Conservation (phyloP, 1,140 invertebrate genomes). For the Mesaphorura yosii region DNA sequence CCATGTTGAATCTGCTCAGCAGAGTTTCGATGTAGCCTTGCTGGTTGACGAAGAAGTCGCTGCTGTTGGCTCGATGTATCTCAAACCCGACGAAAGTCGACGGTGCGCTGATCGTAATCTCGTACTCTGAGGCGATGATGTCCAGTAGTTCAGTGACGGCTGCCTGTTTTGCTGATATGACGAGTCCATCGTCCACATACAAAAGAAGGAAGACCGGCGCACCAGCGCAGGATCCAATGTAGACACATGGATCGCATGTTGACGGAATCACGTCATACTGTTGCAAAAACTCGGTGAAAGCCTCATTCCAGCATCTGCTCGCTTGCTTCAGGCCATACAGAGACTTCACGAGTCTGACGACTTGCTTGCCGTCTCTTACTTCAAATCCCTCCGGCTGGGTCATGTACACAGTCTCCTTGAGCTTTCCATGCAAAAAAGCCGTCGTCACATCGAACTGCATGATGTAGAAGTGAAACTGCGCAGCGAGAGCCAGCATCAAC, state of each 20-base stretch:
- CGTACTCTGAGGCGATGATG: background rate
- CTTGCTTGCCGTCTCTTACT: too few species aligned
- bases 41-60: conserved; percentile 22
- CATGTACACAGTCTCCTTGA: too few species aligned
- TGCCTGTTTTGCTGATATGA: background rate
- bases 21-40: conserved; percentile 34
- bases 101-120: background rate
- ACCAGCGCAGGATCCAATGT: conserved; percentile 19
- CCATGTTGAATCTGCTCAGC: conserved; percentile 35
- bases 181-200: conserved; percentile 35
- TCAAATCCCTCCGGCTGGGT: too few species aligned
- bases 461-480: conserved; percentile 29
- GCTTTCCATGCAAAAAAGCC: conserved; percentile 33
- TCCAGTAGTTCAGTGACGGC: background rate
- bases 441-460: conserved; percentile 33
- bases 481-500: conserved; percentile 30
- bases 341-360: too few species aligned
- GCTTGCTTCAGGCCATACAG: too few species aligned
- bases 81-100: conserved; percentile 4
- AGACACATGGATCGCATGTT: conserved; percentile 34
- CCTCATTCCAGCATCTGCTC: conserved; percentile 34
- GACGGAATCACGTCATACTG: conserved; percentile 34
- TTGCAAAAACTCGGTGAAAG: conserved; percentile 28
- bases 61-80: background rate
- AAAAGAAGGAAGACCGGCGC: conserved; percentile 24